phyloP scores from a whole-genome alignment of 2,888 invertebrate species.

The Cecidostiba fungosa region DNA sequence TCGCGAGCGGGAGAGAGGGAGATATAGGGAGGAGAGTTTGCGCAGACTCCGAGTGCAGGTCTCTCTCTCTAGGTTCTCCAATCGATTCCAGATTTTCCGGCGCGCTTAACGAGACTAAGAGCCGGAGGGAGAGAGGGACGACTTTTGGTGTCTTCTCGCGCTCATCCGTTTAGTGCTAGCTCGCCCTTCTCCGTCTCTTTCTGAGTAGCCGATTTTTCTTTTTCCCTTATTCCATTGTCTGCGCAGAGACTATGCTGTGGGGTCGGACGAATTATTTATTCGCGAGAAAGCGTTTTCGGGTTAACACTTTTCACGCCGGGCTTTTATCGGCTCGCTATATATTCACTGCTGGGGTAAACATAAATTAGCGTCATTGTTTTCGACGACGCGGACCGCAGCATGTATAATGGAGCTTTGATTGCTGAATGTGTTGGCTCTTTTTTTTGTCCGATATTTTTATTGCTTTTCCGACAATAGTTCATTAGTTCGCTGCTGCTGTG shows the following conservation, averaged over 20 bases:
- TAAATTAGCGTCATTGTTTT: background rate
- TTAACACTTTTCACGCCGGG: background rate
- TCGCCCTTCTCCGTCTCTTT: background rate
- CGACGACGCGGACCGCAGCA: background rate
- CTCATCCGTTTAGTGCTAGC: constrained; percentile 46
- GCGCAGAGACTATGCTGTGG: background rate
- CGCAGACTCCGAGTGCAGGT: constrained; percentile 68
- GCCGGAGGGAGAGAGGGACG: constrained; percentile 54
- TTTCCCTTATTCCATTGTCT: background rate
- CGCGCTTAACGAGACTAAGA: constrained; percentile 76
- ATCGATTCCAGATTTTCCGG: constrained; percentile 79
- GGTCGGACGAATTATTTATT: background rate
- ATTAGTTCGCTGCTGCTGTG: background rate
- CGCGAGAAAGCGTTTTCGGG: background rate
- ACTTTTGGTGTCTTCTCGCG: constrained; percentile 38
- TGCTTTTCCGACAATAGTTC: background rate
- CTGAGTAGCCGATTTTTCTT: background rate
- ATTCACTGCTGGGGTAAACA: background rate
- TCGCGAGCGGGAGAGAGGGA: constrained; percentile 56
- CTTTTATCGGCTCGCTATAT: background rate
- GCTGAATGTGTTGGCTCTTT: background rate
- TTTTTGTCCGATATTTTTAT: constrained; percentile 10
- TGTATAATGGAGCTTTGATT: background rate
- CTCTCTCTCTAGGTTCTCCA: constrained; percentile 70
- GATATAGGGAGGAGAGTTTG: constrained; percentile 7